phyloP scores from a whole-genome alignment of 2,888 invertebrate species.

The Brachypalpus laphriformis region DNA sequence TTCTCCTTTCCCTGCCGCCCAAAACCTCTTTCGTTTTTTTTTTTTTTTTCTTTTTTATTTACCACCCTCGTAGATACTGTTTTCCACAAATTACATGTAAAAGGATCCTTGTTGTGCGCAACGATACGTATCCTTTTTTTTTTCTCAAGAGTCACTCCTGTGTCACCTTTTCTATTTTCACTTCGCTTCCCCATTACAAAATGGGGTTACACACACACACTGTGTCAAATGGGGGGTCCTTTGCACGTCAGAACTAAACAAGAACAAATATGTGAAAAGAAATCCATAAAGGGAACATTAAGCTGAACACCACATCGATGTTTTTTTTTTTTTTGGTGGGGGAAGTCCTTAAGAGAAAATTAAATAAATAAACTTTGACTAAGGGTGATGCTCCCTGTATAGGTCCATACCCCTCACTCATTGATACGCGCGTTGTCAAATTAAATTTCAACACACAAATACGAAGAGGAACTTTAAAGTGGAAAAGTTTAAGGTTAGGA shows the following conservation, averaged over 20 bases:
- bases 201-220: constrained; percentile 1
- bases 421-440: constrained; percentile 10
- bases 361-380: constrained; percentile 45
- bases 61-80: constrained; percentile 17
- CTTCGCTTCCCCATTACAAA: neutral
- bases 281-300: neutral
- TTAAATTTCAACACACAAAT: constrained; percentile 12
- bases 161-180: constrained; percentile 34
- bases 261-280: constrained; percentile 6
- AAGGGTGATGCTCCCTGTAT: neutral
- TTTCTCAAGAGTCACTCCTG: constrained; percentile 20
- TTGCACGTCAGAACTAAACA: constrained; percentile 18
- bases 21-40: neutral
- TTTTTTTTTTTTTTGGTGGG: no score
- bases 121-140: constrained; percentile 16
- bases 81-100: constrained; percentile 37
- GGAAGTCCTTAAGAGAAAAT: constrained; percentile 18
- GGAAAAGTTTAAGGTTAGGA: constrained; percentile 11
- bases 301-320: constrained; percentile 1
- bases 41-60: constrained; percentile 7
- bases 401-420: neutral
- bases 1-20: neutral
- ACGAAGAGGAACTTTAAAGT: neutral
- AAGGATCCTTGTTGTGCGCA: constrained; percentile 44
- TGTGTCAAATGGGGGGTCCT: constrained; percentile 1